These are phyloP conservation scores for Onthophagus sagittarius DNA, from an alignment of 2,888 invertebrate genomes.

Conservation along the genomic window DNA sequence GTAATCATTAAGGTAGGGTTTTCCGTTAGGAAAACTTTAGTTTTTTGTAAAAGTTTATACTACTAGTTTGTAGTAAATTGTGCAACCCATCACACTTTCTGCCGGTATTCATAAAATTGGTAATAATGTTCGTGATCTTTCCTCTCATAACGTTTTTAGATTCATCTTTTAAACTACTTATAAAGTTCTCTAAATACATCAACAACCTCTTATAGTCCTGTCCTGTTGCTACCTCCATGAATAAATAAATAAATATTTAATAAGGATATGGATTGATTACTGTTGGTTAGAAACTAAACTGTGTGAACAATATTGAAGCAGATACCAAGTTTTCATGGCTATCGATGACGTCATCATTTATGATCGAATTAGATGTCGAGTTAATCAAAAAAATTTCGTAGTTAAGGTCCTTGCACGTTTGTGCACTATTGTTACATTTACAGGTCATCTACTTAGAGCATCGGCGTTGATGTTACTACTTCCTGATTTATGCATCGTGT, in stretches of 20 bases:
- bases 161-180: no score
- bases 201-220: background rate
- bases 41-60: no score
- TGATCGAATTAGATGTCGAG: no score
- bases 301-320: background rate
- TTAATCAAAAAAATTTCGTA: background rate
- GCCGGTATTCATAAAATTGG: no score
- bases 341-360: constrained; percentile 3
- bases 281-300: background rate
- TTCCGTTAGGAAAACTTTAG: no score
- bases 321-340: background rate
- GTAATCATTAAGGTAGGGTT: no score
- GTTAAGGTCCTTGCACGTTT: background rate
- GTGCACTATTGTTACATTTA: background rate
- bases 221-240: background rate
- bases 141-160: no score
- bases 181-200: background rate
- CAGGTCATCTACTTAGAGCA: constrained; percentile 29
- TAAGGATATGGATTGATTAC: background rate
- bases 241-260: background rate
- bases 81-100: no score
- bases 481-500: constrained; percentile 38
- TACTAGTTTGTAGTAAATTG: no score
- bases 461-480: constrained; percentile 37
- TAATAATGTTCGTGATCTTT: no score